These are phyloP conservation scores for Eubasilissa regina DNA, from an alignment of 1,140 invertebrate genomes.

Conservation along the genomic window DNA sequence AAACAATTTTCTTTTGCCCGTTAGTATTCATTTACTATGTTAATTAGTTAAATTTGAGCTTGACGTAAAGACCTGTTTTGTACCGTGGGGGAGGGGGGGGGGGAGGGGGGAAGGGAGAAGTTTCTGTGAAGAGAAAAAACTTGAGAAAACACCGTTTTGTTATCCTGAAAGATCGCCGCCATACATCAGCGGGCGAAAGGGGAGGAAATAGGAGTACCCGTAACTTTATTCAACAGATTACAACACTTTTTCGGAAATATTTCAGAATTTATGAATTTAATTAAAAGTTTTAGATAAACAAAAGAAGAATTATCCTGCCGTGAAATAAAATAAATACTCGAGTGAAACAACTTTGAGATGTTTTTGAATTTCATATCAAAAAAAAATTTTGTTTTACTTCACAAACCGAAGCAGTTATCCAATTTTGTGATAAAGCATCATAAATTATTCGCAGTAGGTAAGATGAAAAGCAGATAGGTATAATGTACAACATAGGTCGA, in stretches of 20 bases:
- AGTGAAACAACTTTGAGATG: neutral
- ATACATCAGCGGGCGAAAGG: slow-evolving; percentile 20
- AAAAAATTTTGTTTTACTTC: no score
- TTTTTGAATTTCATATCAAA: neutral
- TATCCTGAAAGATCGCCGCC: slow-evolving; percentile 32
- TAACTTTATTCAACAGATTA: slow-evolving; percentile 33
- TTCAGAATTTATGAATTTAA: slow-evolving; percentile 40
- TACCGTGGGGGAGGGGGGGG: neutral
- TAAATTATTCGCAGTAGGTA: no score
- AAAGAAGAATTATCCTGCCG: slow-evolving; percentile 3
- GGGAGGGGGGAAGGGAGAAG: neutral
- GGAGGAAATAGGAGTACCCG: slow-evolving; percentile 3
- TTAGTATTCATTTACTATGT: neutral
- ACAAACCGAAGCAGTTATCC: no score
- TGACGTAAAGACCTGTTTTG: slow-evolving; percentile 8
- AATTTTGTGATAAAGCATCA: no score
- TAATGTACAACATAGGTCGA: no score
- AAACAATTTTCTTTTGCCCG: no score
- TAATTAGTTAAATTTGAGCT: slow-evolving; percentile 9
- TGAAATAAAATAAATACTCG: slow-evolving; percentile 9
- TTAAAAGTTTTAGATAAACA: slow-evolving; percentile 41
- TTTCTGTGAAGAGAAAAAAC: slow-evolving; percentile 24
- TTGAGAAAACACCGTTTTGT: slow-evolving; percentile 17
- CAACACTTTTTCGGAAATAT: slow-evolving; percentile 20
- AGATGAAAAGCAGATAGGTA: no score